Percentiles rank a stretch among this genome's conserved stretches.
These are phyloP conservation scores for Hycleus phaleratus DNA, from an alignment of 1,140 invertebrate genomes.

Conservation along the genomic window DNA sequence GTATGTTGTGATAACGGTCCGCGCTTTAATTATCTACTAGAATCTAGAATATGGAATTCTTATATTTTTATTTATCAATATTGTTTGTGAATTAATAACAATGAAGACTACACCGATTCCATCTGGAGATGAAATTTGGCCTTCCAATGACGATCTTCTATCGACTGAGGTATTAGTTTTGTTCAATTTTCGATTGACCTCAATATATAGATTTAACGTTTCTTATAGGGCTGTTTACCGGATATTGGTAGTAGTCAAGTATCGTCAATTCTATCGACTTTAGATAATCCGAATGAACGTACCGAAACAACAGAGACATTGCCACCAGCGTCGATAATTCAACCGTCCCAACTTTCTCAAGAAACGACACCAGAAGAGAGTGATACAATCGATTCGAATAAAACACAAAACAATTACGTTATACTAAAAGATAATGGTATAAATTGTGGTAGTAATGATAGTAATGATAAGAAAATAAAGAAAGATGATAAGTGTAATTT, in stretches of 20 bases:
- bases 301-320: neutral
- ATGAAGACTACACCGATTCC: slow-evolving; percentile 27
- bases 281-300: slow-evolving; percentile 18
- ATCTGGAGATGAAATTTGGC: slow-evolving; percentile 27
- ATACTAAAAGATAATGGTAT: slow-evolving; percentile 23
- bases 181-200: neutral
- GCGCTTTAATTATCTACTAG: too few species aligned
- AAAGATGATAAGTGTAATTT: slow-evolving; percentile 16
- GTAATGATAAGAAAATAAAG: slow-evolving; percentile 1
- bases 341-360: too few species aligned
- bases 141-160: slow-evolving; percentile 23
- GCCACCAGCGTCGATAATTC: slow-evolving; percentile 20
- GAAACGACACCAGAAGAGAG: slow-evolving; percentile 19
- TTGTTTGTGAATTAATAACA: neutral
- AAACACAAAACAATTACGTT: slow-evolving; percentile 23
- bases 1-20: too few species aligned
- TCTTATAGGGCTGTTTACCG: slow-evolving; percentile 31
- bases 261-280: slow-evolving; percentile 33
- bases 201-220: slow-evolving; percentile 10
- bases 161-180: slow-evolving; percentile 17
- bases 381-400: slow-evolving; percentile 7
- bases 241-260: slow-evolving; percentile 34
- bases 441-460: neutral
- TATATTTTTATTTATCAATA: too few species aligned
- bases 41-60: too few species aligned